These are phyloP conservation scores for Temnothorax curvispinosus DNA, from an alignment of 1,140 invertebrate species.

Conservation along the genomic window DNA sequence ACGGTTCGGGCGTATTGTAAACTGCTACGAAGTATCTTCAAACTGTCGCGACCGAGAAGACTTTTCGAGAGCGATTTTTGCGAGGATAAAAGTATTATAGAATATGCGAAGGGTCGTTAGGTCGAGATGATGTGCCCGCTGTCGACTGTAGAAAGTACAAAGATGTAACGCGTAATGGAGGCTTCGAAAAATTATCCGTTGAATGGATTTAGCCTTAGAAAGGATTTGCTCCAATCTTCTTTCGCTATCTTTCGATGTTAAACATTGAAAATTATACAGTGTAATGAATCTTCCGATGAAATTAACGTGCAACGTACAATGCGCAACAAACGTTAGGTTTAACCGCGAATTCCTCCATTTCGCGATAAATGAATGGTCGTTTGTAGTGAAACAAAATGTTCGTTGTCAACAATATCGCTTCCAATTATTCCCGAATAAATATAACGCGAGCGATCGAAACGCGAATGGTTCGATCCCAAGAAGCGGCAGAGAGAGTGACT, in stretches of 20 bases:
- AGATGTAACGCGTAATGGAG: slow-evolving; percentile 52
- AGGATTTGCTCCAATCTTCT: not conserved
- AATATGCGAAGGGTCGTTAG: slow-evolving; percentile 53
- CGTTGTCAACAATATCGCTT: slow-evolving; percentile 42
- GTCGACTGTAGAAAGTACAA: slow-evolving; percentile 74
- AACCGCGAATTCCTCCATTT: slow-evolving; percentile 33
- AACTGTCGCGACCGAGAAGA: not conserved
- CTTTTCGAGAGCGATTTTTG: slow-evolving; percentile 39
- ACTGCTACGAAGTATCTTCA: slow-evolving; percentile 27
- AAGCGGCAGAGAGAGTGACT: slow-evolving; percentile 2
- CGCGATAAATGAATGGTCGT: slow-evolving; percentile 39
- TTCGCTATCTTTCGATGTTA: not conserved
- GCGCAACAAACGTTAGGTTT: not conserved
- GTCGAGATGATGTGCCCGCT: slow-evolving; percentile 67
- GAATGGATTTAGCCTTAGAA: not conserved
- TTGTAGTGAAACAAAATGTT: slow-evolving; percentile 59
- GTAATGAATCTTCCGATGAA: slow-evolving; percentile 25
- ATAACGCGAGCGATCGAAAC: slow-evolving; percentile 41
- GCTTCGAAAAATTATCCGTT: slow-evolving; percentile 3
- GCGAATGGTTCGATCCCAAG: slow-evolving; percentile 17
- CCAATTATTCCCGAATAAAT: slow-evolving; percentile 49
- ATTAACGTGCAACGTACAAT: slow-evolving; percentile 22
- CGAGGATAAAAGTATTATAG: slow-evolving; percentile 44
- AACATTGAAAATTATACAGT: slow-evolving; percentile 7
- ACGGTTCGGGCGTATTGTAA: slow-evolving; percentile 48